Conservation (phyloP, 2,888 invertebrate species). For the Phengaris arion region DNA sequence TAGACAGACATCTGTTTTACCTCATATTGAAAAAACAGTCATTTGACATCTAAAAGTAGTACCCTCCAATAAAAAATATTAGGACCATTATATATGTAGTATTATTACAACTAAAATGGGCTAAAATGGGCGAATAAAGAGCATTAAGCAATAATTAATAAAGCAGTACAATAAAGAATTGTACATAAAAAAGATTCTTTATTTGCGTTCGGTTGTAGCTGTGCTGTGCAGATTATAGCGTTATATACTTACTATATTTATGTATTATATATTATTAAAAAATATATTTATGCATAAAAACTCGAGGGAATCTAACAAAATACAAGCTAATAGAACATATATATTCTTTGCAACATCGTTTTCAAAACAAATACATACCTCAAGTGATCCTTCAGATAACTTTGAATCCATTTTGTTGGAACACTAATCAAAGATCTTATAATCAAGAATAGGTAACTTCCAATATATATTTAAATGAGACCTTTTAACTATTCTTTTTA, state of each 20-base stretch:
- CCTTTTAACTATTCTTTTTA: background rate
- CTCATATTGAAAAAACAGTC: background rate
- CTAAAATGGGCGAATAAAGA: too few relatives aligned
- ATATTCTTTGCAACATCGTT: background rate
- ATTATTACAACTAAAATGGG: too few relatives aligned
- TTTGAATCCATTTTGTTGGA: slow-evolving; percentile 56
- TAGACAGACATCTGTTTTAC: background rate
- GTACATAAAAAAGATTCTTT: too few relatives aligned
- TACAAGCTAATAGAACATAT: background rate
- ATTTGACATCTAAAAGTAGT: background rate
- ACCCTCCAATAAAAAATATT: background rate
- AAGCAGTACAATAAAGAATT: too few relatives aligned
- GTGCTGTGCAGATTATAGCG: too few relatives aligned
- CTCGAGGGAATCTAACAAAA: background rate
- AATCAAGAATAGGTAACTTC: background rate
- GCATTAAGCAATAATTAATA: too few relatives aligned
- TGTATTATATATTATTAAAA: too few relatives aligned
- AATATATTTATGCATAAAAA: too few relatives aligned
- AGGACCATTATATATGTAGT: too few relatives aligned
- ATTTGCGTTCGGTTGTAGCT: too few relatives aligned
- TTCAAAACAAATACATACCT: slow-evolving; percentile 49
- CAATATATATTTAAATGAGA: background rate
- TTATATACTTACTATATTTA: too few relatives aligned
- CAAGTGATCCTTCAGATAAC: slow-evolving; percentile 70
- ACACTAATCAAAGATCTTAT: background rate